Conservation (phyloP, 2,113 vertebrate species). For the Dicrurus megarhynchus region DNA sequence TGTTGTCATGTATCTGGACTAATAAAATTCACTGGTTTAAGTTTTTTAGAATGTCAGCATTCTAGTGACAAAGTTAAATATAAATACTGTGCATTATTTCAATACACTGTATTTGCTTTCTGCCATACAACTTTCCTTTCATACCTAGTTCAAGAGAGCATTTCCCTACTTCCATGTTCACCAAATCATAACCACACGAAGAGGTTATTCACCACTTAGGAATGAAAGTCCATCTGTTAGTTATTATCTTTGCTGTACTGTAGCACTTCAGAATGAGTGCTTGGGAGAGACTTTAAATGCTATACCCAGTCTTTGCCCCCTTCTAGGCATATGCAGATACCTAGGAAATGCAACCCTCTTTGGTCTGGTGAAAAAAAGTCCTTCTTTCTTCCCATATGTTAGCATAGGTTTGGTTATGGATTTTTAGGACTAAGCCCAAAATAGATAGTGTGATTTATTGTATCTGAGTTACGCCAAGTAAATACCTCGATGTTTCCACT, state of each 20-base stretch:
- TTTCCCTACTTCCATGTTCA: conserved; percentile 58
- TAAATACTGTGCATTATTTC: background rate
- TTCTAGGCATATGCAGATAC: background rate
- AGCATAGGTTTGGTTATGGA: background rate
- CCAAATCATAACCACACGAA: conserved; percentile 64
- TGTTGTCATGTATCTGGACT: background rate
- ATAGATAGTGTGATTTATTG: background rate
- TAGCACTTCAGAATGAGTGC: conserved; percentile 22
- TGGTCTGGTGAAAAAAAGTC: background rate
- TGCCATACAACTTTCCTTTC: background rate
- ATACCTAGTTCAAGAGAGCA: background rate
- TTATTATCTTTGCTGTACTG: conserved; percentile 59
- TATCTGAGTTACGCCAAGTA: conserved; percentile 14
- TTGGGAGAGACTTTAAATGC: conserved; percentile 22
- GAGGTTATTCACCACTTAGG: conserved; percentile 66
- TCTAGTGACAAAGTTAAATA: background rate
- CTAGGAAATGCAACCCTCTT: background rate
- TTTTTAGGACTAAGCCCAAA: background rate
- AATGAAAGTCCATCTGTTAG: conserved; percentile 72
- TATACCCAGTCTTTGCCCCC: background rate
- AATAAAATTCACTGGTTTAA: background rate
- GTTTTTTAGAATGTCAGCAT: background rate
- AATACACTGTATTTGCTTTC: background rate
- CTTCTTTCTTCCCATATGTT: background rate
- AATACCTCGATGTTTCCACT: conserved; percentile 32